Conservation (phyloP, 2,888 invertebrate species). For the Dasysyrphus tricinctus region DNA sequence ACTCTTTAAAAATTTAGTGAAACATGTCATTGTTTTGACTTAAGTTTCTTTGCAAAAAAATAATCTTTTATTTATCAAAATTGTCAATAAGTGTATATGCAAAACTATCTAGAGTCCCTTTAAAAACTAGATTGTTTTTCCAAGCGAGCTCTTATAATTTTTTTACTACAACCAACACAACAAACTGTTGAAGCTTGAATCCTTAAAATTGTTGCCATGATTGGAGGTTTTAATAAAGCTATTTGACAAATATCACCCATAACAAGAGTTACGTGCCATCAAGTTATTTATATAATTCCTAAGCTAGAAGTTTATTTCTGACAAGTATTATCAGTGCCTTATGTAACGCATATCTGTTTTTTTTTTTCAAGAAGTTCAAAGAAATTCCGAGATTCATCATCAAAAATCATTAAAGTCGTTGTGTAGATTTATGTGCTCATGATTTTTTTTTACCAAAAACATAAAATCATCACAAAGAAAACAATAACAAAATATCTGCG, state of each 20-base stretch:
- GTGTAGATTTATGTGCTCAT: conserved; percentile 9
- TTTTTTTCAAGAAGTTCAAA: conserved; percentile 15
- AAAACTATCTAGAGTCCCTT: too few species aligned
- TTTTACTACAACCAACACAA: too few species aligned
- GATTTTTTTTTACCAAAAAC: conserved; percentile 9
- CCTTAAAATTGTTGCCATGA: background rate
- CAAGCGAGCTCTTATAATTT: too few species aligned
- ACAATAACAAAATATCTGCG: conserved; percentile 7
- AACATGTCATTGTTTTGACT: too few species aligned
- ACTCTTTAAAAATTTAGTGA: too few species aligned
- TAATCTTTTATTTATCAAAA: too few species aligned
- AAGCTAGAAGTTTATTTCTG: background rate
- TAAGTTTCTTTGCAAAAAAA: too few species aligned
- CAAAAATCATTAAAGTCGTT: conserved; percentile 21
- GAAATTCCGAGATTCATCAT: conserved; percentile 11
- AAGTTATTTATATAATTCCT: background rate
- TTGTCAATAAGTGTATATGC: too few species aligned
- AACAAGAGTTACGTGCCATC: background rate
- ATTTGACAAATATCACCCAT: background rate
- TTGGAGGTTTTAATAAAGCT: background rate
- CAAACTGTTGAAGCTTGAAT: too few species aligned
- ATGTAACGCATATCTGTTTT: conserved; percentile 42
- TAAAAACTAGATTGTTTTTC: too few species aligned
- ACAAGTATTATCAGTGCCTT: background rate
- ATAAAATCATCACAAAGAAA: conserved; percentile 1